Conservation (phyloP, 2,113 vertebrate species). For the Hemibates koningsi region DNA sequence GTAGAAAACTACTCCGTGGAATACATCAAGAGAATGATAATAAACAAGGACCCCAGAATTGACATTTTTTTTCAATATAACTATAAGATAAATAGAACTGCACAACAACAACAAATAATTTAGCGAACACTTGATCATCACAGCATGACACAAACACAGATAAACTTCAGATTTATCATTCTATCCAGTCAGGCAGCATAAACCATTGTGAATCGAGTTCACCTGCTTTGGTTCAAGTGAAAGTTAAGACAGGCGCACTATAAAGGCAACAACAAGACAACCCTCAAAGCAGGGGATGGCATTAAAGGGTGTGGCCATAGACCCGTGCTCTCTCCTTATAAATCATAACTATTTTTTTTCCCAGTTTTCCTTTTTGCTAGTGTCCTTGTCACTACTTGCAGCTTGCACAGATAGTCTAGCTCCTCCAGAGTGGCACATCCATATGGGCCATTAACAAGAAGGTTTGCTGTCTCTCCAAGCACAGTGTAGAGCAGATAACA, state of each 20-base stretch:
- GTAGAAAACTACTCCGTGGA: not conserved
- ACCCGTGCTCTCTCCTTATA: not conserved
- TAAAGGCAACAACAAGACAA: not conserved
- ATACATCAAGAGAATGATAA: not conserved
- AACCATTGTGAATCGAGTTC: not conserved
- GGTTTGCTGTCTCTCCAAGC: not conserved
- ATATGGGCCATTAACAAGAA: not conserved
- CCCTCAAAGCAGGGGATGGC: not conserved
- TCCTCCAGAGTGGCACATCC: not conserved
- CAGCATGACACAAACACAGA: not conserved
- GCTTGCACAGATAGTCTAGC: not conserved
- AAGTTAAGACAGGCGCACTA: not conserved
- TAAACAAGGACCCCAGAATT: not conserved
- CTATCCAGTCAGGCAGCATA: not conserved
- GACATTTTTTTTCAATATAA: not conserved
- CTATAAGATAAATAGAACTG: not conserved
- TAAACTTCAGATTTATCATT: not conserved
- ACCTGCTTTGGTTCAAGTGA: not conserved
- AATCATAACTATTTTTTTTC: not conserved
- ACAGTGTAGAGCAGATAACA: not conserved
- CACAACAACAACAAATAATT: not conserved
- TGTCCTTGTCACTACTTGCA: not conserved
- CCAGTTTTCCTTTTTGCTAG: not conserved
- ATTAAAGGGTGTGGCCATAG: not conserved
- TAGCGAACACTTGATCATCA: not conserved